These are phyloP conservation scores for Epistrophella euchroma DNA, from an alignment of 2,888 invertebrate species.

Conservation along the genomic window DNA sequence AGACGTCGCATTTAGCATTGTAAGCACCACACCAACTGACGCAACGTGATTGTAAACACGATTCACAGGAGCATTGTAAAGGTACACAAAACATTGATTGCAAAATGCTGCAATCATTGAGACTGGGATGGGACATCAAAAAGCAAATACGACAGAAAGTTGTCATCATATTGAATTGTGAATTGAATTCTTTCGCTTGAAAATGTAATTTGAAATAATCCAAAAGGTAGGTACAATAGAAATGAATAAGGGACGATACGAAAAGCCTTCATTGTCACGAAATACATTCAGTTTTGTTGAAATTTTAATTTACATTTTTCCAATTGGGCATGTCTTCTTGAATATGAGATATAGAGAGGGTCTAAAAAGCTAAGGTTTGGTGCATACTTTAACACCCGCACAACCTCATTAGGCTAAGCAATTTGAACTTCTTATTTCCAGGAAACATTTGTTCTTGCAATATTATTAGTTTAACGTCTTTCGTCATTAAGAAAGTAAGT, in stretches of 20 bases:
- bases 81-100: slow-evolving; percentile 27
- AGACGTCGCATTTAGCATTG: slow-evolving; percentile 1
- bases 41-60: slow-evolving; percentile 9
- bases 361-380: background rate
- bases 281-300: background rate
- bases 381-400: background rate
- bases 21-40: background rate
- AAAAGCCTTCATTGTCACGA: background rate
- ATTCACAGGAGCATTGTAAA: background rate
- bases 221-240: background rate
- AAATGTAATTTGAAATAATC: slow-evolving; percentile 6
- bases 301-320: background rate
- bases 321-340: slow-evolving; percentile 1
- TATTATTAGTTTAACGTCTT: background rate
- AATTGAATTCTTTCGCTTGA: background rate
- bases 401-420: background rate
- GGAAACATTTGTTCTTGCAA: background rate
- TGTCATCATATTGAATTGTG: background rate
- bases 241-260: background rate
- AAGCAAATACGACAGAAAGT: background rate
- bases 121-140: background rate
- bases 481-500: background rate
- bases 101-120: slow-evolving; percentile 4
- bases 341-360: background rate
- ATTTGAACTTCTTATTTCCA: background rate